A percentile compares a stretch with the other conserved stretches of the same genome.
Evolutionary conservation across 2,113 vertebrate species (phyloP).

Genomic region (Elaphurus davidianus): DNA sequence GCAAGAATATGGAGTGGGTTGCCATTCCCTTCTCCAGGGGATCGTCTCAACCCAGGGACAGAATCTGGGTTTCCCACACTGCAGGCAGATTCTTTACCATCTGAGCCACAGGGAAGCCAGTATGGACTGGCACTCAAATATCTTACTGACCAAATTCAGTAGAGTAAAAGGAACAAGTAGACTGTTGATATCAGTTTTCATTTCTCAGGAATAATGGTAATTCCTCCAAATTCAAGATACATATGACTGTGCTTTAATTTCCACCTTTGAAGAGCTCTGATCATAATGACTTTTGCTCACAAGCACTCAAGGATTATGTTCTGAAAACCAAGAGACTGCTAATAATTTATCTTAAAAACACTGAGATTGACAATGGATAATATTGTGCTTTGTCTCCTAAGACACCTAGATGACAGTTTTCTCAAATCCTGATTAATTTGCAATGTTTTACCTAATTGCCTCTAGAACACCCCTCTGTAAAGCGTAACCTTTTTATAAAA

Average conservation of each 20-base stretch:
- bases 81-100: not conserved
- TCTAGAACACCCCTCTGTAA: not conserved
- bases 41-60: not conserved
- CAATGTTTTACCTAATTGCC: not conserved
- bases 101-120: not conserved
- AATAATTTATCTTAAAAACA: not conserved
- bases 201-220: constrained; percentile 17
- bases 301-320: not conserved
- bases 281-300: not conserved
- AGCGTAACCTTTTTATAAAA: not conserved
- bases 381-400: not conserved
- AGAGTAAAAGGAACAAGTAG: not conserved
- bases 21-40: not conserved
- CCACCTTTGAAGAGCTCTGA: not conserved
- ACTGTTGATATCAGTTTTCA: not conserved
- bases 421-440: not conserved
- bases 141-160: not conserved
- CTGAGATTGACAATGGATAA: not conserved
- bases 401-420: not conserved
- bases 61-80: not conserved
- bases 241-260: not conserved
- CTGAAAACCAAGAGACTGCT: not conserved
- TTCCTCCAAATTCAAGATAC: not conserved
- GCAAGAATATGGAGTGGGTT: not conserved
- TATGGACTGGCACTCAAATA: not conserved